These are phyloP conservation scores for Drosophila tropicalis DNA, from an alignment of 1,140 invertebrate species.

Conservation along the genomic window DNA sequence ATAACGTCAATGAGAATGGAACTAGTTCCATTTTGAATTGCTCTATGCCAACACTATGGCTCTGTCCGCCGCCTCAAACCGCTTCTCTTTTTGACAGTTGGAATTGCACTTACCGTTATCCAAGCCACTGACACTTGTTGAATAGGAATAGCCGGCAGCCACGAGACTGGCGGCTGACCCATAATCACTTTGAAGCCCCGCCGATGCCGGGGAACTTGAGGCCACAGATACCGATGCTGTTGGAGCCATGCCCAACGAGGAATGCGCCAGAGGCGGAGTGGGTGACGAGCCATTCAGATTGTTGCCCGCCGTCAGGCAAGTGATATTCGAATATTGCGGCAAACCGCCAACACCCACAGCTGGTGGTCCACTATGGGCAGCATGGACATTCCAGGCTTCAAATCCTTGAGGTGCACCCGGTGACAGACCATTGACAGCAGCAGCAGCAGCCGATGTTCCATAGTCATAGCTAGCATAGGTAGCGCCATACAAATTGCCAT, in stretches of 20 bases:
- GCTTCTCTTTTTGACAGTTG: not conserved
- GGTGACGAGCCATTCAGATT: constrained; percentile 60
- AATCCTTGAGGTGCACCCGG: constrained; percentile 45
- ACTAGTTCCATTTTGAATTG: constrained; percentile 4
- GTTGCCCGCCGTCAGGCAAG: constrained; percentile 59
- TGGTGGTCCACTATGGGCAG: constrained; percentile 56
- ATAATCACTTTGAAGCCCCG: constrained; percentile 77
- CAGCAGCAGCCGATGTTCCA: constrained; percentile 18
- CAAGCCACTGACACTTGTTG: constrained; percentile 69
- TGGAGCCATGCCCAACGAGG: constrained; percentile 49
- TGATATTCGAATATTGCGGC: constrained; percentile 78
- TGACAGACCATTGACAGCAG: constrained; percentile 18
- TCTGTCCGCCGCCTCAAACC: not conserved
- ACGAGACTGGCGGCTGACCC: constrained; percentile 69
- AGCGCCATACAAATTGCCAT: constrained; percentile 70
- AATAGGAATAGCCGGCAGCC: constrained; percentile 77
- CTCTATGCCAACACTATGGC: not conserved
- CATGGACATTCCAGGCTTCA: constrained; percentile 72
- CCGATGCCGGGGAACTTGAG: constrained; percentile 46
- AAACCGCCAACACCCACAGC: constrained; percentile 49
- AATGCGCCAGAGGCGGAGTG: constrained; percentile 72
- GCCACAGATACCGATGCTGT: constrained; percentile 22
- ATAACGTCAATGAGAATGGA: not conserved
- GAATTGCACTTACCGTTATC: constrained; percentile 77
- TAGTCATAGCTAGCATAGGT: constrained; percentile 72